A percentile compares a stretch with the other conserved stretches of the same genome.
Evolutionary conservation across 2,113 vertebrate species (phyloP).

Genomic region (Anolis sagrei): DNA sequence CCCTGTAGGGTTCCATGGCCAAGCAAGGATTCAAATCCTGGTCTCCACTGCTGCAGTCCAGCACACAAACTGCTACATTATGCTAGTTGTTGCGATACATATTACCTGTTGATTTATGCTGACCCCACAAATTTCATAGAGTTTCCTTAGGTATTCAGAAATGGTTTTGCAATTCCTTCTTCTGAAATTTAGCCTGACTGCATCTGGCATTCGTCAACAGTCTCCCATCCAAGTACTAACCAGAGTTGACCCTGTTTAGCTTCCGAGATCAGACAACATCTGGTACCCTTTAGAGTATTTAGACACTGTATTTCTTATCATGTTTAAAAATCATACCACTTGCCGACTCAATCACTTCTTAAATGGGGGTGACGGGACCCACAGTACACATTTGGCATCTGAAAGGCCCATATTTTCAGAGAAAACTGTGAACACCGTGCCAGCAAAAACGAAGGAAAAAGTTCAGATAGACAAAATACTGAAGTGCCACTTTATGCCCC

Average conservation of each 20-base stretch:
- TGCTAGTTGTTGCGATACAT: no score
- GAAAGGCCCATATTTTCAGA: not conserved
- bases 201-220: not conserved
- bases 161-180: no score
- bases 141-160: no score
- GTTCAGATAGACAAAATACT: slow-evolving; percentile 1
- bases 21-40: no score
- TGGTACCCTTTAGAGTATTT: not conserved
- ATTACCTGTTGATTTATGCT: no score
- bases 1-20: no score
- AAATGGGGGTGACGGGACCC: not conserved
- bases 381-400: not conserved
- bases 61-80: no score
- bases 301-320: not conserved
- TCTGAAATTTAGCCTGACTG: no score
- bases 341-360: not conserved
- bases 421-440: not conserved
- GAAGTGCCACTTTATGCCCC: slow-evolving; percentile 50
- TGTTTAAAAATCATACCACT: not conserved
- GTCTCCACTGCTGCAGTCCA: no score
- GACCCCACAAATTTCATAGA: no score
- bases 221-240: not conserved
- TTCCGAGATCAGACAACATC: no score
- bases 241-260: no score
- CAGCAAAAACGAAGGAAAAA: not conserved